These are phyloP conservation scores for Lycopodina hypogea DNA, from an alignment of 37 sponge, comb jelly and placozoan species.

Conservation along the genomic window DNA sequence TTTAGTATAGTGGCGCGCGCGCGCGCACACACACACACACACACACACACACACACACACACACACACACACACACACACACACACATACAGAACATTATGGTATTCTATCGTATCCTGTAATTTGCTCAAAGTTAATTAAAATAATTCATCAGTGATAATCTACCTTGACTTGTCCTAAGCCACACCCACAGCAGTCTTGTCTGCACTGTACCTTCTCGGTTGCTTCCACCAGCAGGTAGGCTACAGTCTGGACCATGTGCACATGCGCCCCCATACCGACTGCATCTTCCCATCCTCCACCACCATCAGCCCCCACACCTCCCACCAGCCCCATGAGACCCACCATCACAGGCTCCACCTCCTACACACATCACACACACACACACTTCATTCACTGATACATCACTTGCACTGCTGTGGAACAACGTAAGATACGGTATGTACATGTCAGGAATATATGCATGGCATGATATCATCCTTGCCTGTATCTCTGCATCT, in stretches of 20 bases:
- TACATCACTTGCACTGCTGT: background rate
- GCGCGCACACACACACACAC: no score
- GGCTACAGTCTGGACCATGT: background rate
- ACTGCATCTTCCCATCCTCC: background rate
- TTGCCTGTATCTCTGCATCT: background rate
- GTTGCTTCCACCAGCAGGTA: background rate
- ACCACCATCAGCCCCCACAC: background rate
- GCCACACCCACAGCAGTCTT: no score
- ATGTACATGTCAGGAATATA: background rate
- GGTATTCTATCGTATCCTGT: no score
- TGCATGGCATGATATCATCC: background rate
- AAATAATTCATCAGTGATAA: no score
- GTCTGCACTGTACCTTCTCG: no score
- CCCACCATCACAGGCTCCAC: conserved; percentile 5
- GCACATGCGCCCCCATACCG: background rate
- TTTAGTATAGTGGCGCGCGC: no score
- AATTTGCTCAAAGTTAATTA: no score
- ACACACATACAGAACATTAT: no score
- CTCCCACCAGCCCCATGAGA: background rate
- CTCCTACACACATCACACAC: background rate
- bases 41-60: no score
- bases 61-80: no score
- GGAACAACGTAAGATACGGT: background rate
- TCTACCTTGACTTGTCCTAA: no score
- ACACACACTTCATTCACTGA: no score